Evolutionary conservation across 92 coral and sea anemone species (phyloP).

Genomic region (Palythoa grandiflora): DNA sequence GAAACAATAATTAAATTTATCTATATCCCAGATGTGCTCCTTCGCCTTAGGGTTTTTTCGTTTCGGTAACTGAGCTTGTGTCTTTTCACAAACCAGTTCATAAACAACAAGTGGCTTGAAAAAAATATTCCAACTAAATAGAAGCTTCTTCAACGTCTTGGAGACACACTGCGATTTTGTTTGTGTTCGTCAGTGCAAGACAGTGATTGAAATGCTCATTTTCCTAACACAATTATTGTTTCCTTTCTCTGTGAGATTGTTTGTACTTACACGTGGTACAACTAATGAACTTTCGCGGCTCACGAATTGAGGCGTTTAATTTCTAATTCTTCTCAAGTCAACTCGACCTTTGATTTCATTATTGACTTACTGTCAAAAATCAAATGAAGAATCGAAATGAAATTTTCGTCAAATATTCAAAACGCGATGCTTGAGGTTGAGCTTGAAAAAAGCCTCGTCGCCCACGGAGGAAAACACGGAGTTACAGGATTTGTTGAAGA

Average conservation of each 20-base stretch:
- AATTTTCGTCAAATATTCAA: constrained; percentile 51
- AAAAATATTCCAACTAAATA: background rate
- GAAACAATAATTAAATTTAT: background rate
- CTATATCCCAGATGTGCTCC: background rate
- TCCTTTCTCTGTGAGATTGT: constrained; percentile 29
- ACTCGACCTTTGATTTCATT: background rate
- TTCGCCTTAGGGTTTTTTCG: background rate
- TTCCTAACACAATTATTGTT: constrained; percentile 14
- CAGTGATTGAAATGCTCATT: background rate
- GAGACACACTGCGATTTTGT: background rate
- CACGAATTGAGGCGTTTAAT: constrained; percentile 18
- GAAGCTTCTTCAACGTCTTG: background rate
- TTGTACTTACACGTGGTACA: constrained; percentile 40
- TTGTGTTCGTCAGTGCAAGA: background rate
- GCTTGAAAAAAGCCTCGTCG: constrained; percentile 35
- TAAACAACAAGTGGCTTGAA: background rate
- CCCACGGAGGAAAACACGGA: constrained; percentile 53
- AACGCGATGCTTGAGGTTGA: constrained; percentile 49
- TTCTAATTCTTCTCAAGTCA: background rate
- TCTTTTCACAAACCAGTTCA: background rate
- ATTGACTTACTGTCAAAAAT: background rate
- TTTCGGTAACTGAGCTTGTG: background rate
- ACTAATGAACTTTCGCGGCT: constrained; percentile 22
- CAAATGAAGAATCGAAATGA: constrained; percentile 37
- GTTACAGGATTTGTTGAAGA: constrained; percentile 45